phyloP scores from a whole-genome alignment of 2,113 vertebrate genomes.

The Stigmatopora nigra region DNA sequence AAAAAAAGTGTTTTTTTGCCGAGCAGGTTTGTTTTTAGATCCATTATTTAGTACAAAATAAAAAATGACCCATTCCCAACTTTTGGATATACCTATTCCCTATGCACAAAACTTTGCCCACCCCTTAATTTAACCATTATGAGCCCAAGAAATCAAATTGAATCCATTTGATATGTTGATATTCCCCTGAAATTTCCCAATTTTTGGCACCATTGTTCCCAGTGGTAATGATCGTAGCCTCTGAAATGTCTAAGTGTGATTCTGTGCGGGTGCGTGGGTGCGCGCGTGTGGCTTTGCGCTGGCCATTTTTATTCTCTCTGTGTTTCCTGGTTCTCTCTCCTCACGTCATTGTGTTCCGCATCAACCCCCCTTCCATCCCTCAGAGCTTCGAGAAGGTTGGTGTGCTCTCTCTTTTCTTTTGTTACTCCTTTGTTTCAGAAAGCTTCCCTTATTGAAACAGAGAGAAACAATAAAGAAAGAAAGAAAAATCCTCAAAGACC shows the following conservation, averaged over 20 bases:
- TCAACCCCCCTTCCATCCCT: slow-evolving; percentile 99
- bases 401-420: slow-evolving; percentile 96
- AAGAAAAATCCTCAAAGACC: slow-evolving; percentile 22
- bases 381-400: slow-evolving; percentile 99
- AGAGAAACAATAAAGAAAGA: slow-evolving; percentile 52
- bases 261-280: slow-evolving; percentile 6
- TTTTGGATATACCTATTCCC: neutral
- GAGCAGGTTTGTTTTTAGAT: no score
- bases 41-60: no score
- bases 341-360: slow-evolving; percentile 99
- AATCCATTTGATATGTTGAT: neutral
- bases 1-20: no score
- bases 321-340: slow-evolving; percentile 99
- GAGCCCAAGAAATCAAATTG: neutral
- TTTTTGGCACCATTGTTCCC: slow-evolving; percentile 5
- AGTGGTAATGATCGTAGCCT: slow-evolving; percentile 15
- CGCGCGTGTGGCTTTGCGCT: slow-evolving; percentile 75
- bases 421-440: slow-evolving; percentile 70
- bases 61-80: neutral
- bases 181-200: neutral
- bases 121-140: neutral
- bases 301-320: slow-evolving; percentile 99
- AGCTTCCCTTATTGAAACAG: slow-evolving; percentile 63
- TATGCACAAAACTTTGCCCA: neutral
- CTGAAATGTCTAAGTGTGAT: slow-evolving; percentile 16